Percentiles rank a stretch among this genome's conserved stretches.
phyloP scores from a whole-genome alignment of 2,797 vertebrate genomes.

The Protonibea diacanthus region DNA sequence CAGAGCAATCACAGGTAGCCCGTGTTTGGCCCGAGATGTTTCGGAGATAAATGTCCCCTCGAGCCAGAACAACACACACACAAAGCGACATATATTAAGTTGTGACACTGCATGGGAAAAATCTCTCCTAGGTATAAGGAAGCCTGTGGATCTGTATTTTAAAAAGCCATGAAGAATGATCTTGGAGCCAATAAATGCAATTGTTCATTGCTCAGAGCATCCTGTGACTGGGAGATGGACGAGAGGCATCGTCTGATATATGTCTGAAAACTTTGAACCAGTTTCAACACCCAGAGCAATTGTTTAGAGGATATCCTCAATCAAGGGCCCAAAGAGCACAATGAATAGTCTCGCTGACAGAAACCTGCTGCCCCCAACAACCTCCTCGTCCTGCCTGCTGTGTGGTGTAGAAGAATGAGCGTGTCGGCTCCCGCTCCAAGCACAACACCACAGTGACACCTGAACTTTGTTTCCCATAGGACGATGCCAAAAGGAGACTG shows the following conservation, averaged over 20 bases:
- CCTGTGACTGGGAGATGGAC: constrained; percentile 54
- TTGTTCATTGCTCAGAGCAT: constrained; percentile 42
- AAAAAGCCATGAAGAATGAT: constrained; percentile 43
- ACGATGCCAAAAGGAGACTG: constrained; percentile 3
- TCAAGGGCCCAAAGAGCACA: constrained; percentile 73
- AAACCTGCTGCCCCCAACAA: constrained; percentile 58
- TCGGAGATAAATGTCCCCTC: constrained; percentile 4
- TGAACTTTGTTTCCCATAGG: constrained; percentile 33
- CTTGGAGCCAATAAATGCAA: constrained; percentile 34
- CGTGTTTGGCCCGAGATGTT: constrained; percentile 20
- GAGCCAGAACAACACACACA: constrained; percentile 19
- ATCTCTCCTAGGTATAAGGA: background rate
- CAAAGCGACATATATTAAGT: constrained; percentile 29
- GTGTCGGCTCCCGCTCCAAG: constrained; percentile 17
- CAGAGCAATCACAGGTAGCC: constrained; percentile 29
- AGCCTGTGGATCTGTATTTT: constrained; percentile 21
- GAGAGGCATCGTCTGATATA: constrained; percentile 48
- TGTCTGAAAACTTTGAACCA: constrained; percentile 66
- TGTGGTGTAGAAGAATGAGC: constrained; percentile 22
- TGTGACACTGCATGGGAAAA: constrained; percentile 32
- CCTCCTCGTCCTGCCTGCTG: constrained; percentile 42
- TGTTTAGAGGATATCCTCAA: constrained; percentile 82
- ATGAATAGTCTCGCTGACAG: constrained; percentile 73
- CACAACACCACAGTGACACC: constrained; percentile 41
- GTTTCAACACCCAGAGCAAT: constrained; percentile 74